Conservation (phyloP, 2,888 invertebrate species). For the Clusia tigrina region DNA sequence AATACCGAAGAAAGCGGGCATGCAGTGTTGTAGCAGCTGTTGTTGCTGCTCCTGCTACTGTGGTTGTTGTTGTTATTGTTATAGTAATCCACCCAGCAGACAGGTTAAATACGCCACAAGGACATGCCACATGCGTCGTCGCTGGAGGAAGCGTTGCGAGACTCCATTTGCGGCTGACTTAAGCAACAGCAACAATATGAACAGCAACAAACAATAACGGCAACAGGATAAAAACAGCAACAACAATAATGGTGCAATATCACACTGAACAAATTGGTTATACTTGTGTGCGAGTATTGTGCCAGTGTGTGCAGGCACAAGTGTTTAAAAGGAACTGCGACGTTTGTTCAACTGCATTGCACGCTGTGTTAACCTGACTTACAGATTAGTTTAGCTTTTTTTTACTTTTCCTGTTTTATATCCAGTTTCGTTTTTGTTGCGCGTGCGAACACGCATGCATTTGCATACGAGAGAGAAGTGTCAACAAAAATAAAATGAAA, state of each 20-base stretch:
- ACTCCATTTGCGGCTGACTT: not conserved
- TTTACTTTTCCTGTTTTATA: not conserved
- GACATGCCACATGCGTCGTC: constrained; percentile 39
- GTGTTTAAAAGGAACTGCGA: too few relatives aligned
- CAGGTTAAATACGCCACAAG: constrained; percentile 61
- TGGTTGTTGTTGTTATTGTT: constrained; percentile 33
- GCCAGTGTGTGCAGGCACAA: not conserved
- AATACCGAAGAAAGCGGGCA: not conserved
- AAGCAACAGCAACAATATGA: not conserved
- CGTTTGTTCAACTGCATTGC: not conserved
- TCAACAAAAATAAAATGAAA: not conserved
- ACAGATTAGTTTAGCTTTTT: not conserved
- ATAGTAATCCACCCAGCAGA: constrained; percentile 57
- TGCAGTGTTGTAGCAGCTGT: constrained; percentile 11
- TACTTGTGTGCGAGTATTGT: not conserved
- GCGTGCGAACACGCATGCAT: not conserved
- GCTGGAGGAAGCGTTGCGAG: constrained; percentile 1
- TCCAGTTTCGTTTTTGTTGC: not conserved
- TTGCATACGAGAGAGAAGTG: not conserved
- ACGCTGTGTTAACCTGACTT: not conserved
- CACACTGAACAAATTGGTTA: constrained; percentile 5
- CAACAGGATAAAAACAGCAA: not conserved
- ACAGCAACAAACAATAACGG: not conserved
- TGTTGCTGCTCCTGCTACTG: constrained; percentile 34
- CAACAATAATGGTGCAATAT: constrained; percentile 3